Evolutionary conservation across 2,113 vertebrate genomes (phyloP).

Genomic region (Ictalurus furcatus): DNA sequence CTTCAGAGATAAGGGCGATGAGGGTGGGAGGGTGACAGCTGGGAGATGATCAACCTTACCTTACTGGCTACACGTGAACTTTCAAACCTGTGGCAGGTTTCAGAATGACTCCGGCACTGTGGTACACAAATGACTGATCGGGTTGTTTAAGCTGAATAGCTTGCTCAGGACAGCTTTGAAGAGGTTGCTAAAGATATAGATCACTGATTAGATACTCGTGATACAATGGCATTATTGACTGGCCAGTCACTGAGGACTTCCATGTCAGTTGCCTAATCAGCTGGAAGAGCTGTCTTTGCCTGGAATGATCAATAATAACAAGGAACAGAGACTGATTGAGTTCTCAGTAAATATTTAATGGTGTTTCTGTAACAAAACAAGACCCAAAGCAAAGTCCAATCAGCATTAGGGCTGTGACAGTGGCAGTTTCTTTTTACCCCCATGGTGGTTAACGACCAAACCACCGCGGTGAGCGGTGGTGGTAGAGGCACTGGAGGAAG

Average conservation of each 20-base stretch:
- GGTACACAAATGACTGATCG: conserved; percentile 18
- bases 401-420: neutral
- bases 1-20: conserved; percentile 40
- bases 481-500: too few relatives aligned
- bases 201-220: conserved; percentile 35
- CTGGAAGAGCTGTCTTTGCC: conserved; percentile 39
- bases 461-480: too few relatives aligned
- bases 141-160: conserved; percentile 19
- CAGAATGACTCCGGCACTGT: neutral
- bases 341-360: conserved; percentile 46
- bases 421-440: too few relatives aligned
- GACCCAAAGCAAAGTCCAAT: neutral
- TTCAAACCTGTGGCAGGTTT: conserved; percentile 37
- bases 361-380: conserved; percentile 2
- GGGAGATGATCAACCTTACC: conserved; percentile 35
- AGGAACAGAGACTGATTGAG: conserved; percentile 23
- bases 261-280: conserved; percentile 24
- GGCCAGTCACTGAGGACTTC: conserved; percentile 17
- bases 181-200: conserved; percentile 24
- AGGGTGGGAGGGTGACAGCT: conserved; percentile 27
- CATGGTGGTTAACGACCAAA: too few relatives aligned
- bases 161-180: conserved; percentile 21
- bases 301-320: conserved; percentile 39
- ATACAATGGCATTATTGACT: conserved; percentile 35
- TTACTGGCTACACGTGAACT: conserved; percentile 5